These are phyloP conservation scores for Spisula subtruncata DNA, from an alignment of 2,888 invertebrate species.

Conservation along the genomic window DNA sequence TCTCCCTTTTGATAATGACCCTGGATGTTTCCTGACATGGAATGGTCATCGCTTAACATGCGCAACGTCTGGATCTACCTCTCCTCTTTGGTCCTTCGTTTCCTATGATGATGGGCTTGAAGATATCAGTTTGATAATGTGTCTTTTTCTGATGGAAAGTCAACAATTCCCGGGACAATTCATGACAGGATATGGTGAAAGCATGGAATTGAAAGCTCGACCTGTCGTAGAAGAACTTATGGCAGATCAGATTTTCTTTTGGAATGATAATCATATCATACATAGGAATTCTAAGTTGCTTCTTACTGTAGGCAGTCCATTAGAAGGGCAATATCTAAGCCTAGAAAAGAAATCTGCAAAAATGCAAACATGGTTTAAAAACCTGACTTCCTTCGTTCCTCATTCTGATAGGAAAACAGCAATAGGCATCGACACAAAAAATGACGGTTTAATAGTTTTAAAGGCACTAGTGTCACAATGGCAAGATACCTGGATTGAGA, in stretches of 20 bases:
- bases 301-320: not conserved
- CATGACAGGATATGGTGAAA: not conserved
- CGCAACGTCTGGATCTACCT: not conserved
- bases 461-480: too few species aligned
- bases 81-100: slow-evolving; percentile 8
- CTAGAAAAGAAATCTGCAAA: too few species aligned
- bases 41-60: not conserved
- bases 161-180: slow-evolving; percentile 7
- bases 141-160: slow-evolving; percentile 7
- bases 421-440: too few species aligned
- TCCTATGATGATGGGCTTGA: not conserved
- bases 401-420: too few species aligned
- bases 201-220: not conserved
- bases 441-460: too few species aligned
- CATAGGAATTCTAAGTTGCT: not conserved
- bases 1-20: too few species aligned
- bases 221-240: not conserved
- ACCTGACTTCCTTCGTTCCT: too few species aligned
- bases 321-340: too few species aligned
- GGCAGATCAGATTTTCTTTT: slow-evolving; percentile 4
- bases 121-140: not conserved
- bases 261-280: slow-evolving; percentile 14
- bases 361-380: too few species aligned
- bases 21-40: too few species aligned
- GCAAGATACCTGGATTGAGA: not conserved